Conservation (phyloP, 2,113 vertebrate genomes). For the Henicopernis longicauda region DNA sequence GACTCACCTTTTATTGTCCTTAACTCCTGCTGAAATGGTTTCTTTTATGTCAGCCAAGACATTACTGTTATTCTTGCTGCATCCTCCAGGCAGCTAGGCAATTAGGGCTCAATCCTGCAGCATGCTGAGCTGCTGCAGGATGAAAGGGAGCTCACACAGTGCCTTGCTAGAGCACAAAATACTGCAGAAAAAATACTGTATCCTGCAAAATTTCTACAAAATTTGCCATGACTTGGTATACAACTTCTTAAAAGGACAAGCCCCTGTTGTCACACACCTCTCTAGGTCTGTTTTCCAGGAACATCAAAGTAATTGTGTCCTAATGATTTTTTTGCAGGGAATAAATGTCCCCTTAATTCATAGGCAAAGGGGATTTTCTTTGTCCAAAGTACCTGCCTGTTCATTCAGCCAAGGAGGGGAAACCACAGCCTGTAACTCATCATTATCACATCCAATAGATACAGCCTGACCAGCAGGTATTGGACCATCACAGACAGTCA, state of each 20-base stretch:
- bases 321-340: background rate
- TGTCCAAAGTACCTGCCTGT: background rate
- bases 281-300: background rate
- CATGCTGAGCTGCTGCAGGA: background rate
- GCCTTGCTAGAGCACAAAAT: background rate
- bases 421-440: background rate
- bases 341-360: background rate
- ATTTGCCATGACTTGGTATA: background rate
- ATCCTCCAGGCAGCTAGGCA: background rate
- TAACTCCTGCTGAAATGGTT: background rate
- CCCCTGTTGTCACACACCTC: background rate
- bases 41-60: slow-evolving; percentile 17
- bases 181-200: background rate
- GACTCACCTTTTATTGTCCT: slow-evolving; percentile 28
- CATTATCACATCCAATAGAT: background rate
- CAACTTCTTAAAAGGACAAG: background rate
- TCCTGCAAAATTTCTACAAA: background rate
- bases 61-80: slow-evolving; percentile 16
- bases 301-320: background rate
- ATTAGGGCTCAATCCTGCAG: slow-evolving; percentile 20
- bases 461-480: background rate
- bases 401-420: background rate
- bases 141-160: background rate
- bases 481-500: background rate
- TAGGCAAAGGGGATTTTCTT: background rate